Conservation (phyloP, 2,888 invertebrate species). For the Dascillus cervinus region DNA sequence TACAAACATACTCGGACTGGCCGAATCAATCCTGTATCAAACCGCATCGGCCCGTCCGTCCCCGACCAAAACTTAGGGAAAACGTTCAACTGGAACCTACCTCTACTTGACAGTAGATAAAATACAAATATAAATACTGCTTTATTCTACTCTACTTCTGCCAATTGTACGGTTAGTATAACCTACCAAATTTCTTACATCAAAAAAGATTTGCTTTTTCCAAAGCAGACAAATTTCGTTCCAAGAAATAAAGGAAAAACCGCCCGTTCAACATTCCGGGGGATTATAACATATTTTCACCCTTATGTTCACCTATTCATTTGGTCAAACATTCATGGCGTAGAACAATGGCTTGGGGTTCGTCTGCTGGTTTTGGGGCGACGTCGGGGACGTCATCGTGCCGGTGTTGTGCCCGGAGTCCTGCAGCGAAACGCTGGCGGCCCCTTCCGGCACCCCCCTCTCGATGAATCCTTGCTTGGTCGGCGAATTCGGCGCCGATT, state of each 20-base stretch:
- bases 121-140: slow-evolving; percentile 25
- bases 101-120: too few species aligned
- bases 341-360: slow-evolving; percentile 60
- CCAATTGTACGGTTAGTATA: slow-evolving; percentile 37
- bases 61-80: too few species aligned
- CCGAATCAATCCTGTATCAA: too few species aligned
- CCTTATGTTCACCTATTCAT: slow-evolving; percentile 47
- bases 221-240: not conserved
- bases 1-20: slow-evolving; percentile 21
- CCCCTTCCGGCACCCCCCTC: slow-evolving; percentile 67
- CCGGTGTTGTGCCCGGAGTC: slow-evolving; percentile 42
- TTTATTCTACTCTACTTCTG: slow-evolving; percentile 24
- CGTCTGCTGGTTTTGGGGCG: slow-evolving; percentile 47
- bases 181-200: slow-evolving; percentile 27
- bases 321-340: slow-evolving; percentile 81
- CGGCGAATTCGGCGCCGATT: slow-evolving; percentile 49
- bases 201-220: not conserved
- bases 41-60: too few species aligned
- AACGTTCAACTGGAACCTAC: too few species aligned
- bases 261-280: slow-evolving; percentile 3
- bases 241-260: not conserved
- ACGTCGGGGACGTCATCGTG: slow-evolving; percentile 41
- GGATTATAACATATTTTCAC: slow-evolving; percentile 23
- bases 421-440: slow-evolving; percentile 62
- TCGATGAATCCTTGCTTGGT: slow-evolving; percentile 46